Conservation (phyloP, 2,797 vertebrate genomes). For the Lates japonicus region DNA sequence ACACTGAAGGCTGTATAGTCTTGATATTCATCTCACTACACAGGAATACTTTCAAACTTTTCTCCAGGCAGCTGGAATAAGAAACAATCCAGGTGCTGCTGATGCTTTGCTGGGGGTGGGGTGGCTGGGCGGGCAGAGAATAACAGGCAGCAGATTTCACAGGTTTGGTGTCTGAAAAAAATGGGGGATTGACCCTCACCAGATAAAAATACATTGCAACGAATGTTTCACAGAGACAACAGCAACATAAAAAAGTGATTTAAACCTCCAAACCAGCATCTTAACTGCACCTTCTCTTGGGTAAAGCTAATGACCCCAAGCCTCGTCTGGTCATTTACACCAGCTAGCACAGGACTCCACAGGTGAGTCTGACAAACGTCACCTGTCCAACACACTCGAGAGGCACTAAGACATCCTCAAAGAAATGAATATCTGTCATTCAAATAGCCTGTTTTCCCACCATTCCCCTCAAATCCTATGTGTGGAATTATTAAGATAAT, state of each 20-base stretch:
- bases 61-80: constrained; percentile 51
- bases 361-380: constrained; percentile 24
- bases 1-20: constrained; percentile 72
- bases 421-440: constrained; percentile 79
- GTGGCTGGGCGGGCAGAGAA: not conserved
- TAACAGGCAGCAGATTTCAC: constrained; percentile 52
- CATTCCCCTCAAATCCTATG: constrained; percentile 61
- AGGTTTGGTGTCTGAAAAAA: constrained; percentile 35
- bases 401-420: constrained; percentile 78
- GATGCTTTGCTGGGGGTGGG: constrained; percentile 43
- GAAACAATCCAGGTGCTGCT: constrained; percentile 31
- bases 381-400: constrained; percentile 53
- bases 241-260: not conserved
- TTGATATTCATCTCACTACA: constrained; percentile 70
- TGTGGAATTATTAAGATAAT: constrained; percentile 57
- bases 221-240: constrained; percentile 37
- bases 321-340: constrained; percentile 10
- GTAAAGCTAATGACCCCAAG: not conserved
- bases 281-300: constrained; percentile 8
- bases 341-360: constrained; percentile 26
- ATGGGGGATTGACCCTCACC: not conserved
- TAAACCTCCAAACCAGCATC: constrained; percentile 40
- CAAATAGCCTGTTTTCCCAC: constrained; percentile 66
- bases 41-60: constrained; percentile 61
- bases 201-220: constrained; percentile 5